A percentile compares a stretch with the other conserved stretches of the same genome.
Evolutionary conservation across 2,113 vertebrate genomes (phyloP).

Genomic region (Diphyllodes magnificus): DNA sequence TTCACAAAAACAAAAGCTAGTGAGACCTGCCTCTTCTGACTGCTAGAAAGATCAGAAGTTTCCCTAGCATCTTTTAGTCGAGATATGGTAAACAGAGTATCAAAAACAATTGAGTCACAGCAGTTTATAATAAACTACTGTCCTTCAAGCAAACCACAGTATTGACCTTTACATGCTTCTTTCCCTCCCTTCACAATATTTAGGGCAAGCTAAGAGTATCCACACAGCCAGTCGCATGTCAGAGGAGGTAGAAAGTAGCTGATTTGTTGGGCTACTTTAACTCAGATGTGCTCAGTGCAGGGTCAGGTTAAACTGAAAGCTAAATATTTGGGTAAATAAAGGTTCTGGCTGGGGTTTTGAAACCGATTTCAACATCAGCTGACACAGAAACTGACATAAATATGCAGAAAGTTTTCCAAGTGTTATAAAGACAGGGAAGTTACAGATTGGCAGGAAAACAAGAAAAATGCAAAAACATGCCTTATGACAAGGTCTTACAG

Average conservation of each 20-base stretch:
- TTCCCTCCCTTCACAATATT: background rate
- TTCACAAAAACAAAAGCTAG: background rate
- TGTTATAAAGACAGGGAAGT: background rate
- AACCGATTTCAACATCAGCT: background rate
- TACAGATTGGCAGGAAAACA: background rate
- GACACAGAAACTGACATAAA: background rate
- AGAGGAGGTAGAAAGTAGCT: background rate
- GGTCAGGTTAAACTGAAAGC: background rate
- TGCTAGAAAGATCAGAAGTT: background rate
- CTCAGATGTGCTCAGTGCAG: background rate
- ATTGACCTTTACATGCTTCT: background rate
- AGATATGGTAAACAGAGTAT: background rate
- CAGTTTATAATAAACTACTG: background rate
- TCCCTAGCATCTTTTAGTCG: background rate
- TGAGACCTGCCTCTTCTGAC: background rate
- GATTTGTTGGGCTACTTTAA: background rate
- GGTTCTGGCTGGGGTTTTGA: background rate
- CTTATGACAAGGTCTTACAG: background rate
- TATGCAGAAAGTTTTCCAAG: background rate
- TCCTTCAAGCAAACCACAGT: background rate
- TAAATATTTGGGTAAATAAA: constrained; percentile 5
- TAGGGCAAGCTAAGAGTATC: background rate
- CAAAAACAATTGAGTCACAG: background rate
- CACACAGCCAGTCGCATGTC: background rate
- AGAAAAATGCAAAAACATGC: background rate